These are phyloP conservation scores for Drosophila equinoxialis DNA, from an alignment of 1,140 invertebrate species.

Conservation along the genomic window DNA sequence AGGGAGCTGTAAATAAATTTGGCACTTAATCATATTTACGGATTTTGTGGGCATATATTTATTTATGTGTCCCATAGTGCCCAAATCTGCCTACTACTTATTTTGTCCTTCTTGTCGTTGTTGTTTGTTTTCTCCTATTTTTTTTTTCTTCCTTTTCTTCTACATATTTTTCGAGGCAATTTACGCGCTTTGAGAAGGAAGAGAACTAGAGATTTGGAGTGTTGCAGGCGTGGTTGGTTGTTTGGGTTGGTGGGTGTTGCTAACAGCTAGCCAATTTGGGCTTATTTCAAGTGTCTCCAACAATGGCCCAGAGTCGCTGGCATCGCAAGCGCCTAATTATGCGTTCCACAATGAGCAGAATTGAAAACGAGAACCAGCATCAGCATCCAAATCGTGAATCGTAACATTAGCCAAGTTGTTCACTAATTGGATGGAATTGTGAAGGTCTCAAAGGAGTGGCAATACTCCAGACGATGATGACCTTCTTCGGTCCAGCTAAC, in stretches of 20 bases:
- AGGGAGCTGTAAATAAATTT: conserved; percentile 79
- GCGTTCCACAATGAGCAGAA: conserved; percentile 43
- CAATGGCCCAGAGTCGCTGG: conserved; percentile 25
- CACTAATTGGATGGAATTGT: conserved; percentile 56
- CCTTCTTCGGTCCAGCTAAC: not conserved
- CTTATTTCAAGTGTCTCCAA: conserved; percentile 37
- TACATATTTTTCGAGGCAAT: conserved; percentile 18
- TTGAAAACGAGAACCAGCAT: conserved; percentile 27
- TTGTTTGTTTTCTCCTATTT: too few species aligned
- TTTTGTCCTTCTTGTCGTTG: conserved; percentile 1
- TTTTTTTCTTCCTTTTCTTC: conserved; percentile 6
- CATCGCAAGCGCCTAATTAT: conserved; percentile 67
- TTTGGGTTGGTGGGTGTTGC: not conserved
- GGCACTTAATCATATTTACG: conserved; percentile 80
- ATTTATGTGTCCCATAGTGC: conserved; percentile 77
- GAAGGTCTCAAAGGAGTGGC: conserved; percentile 25
- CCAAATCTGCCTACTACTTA: conserved; percentile 45
- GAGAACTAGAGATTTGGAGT: conserved; percentile 23
- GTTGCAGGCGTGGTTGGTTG: not conserved
- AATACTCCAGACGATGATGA: not conserved
- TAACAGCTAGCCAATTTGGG: conserved; percentile 40
- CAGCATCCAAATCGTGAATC: conserved; percentile 1
- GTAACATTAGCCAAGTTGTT: conserved; percentile 65
- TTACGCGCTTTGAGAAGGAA: conserved; percentile 29
- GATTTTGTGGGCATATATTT: conserved; percentile 78